phyloP scores from a whole-genome alignment of 2,888 invertebrate species.

The Protodeltote pygarga region DNA sequence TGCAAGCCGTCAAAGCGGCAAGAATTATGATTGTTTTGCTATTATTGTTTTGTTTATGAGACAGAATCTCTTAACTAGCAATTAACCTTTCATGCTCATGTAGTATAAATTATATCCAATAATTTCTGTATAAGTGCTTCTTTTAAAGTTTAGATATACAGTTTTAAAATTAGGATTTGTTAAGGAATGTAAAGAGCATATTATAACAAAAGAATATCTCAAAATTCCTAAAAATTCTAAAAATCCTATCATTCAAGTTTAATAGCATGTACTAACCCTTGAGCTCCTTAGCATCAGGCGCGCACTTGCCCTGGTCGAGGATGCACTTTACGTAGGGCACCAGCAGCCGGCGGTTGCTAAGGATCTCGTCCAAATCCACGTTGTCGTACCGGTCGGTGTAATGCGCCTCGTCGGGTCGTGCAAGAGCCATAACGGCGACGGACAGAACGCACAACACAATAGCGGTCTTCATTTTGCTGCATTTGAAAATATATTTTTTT shows the following conservation, averaged over 20 bases:
- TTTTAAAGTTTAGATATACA: no score
- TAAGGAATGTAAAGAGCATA: not conserved
- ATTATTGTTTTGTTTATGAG: no score
- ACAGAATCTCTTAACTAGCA: no score
- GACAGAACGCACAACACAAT: constrained; percentile 58
- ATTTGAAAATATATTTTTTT: not conserved
- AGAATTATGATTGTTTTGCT: no score
- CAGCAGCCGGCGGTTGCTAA: constrained; percentile 88
- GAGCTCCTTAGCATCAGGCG: constrained; percentile 89
- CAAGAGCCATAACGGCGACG: constrained; percentile 49
- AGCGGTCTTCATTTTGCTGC: constrained; percentile 51
- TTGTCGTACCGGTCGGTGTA: constrained; percentile 90
- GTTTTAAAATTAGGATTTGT: no score
- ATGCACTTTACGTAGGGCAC: constrained; percentile 89
- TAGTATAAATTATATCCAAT: no score
- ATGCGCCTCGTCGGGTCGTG: constrained; percentile 55
- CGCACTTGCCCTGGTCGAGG: constrained; percentile 88
- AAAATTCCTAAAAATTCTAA: no score
- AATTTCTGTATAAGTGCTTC: no score
- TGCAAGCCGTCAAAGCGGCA: no score
- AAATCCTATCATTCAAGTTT: not conserved
- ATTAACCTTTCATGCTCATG: no score
- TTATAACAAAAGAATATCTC: not conserved
- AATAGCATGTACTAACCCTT: constrained; percentile 84
- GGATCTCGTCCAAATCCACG: constrained; percentile 89